Base-by-base conservation (phyloP, 2,888 invertebrate species). In the Pyrochroa serraticornis region DNA sequence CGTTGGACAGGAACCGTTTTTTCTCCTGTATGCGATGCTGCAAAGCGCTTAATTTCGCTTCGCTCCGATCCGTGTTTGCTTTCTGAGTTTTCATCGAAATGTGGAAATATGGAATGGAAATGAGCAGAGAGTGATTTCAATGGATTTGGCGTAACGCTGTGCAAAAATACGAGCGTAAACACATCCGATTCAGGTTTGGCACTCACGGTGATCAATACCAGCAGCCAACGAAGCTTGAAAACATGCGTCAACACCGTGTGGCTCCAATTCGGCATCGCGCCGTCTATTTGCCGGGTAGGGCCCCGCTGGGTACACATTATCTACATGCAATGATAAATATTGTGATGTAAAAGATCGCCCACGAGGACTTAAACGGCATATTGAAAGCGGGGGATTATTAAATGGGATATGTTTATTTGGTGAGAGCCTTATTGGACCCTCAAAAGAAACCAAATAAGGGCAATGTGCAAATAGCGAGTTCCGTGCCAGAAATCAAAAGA, bases 151-250 rank as follows among this genome's bases (percentile, higher is more conserved):
- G 55, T 49, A 58, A 54, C 49, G 53, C 44, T 49, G 53, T 54
- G 54, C 58, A 59, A 65, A 67, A 65, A 67, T 61, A 55, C 58
- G 54, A 62, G 58, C 60, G 62, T 61, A 61, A 58, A 62, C 59
- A 69, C 67, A 66, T 69, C 70, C 68, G 70, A 69, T 71, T 72
- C 71, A 68, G 70, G 71, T 72, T 71, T 70, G 69, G 68, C 70
- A 70, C 68, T 70, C 62, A 56, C 41, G 47, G 79, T 82, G 82
- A 83, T 83, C 82, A 82, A 83, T 82, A 83, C 81, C 78, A 79
- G 78, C 78, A 72, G 68, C 71, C 82, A 82, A 82, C 83, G 82
- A 83, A 80, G 81, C 82, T 82, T 82, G 82, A 83, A 83, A 83
- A 83, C 83, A 83, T 82, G 83, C 83, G 83, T 83, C 83, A 83